These are phyloP conservation scores for Heteromurus nitidus DNA, from an alignment of 2,888 invertebrate species.

Conservation along the genomic window DNA sequence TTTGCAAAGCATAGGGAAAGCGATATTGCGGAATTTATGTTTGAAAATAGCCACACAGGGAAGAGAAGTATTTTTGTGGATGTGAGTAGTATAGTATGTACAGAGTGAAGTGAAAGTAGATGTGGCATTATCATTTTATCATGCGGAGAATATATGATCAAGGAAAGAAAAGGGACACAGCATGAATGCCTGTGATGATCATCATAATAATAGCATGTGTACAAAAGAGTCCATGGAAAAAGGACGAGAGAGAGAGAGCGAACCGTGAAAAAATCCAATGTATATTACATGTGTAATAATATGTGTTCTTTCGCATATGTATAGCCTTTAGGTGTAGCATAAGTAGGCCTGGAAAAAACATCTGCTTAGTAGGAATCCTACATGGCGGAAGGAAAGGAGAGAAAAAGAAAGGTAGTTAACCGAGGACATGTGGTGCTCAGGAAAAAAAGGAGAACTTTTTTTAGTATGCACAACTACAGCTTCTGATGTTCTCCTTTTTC, in stretches of 20 bases:
- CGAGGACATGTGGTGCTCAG: conserved; percentile 26
- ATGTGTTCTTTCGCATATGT: background rate
- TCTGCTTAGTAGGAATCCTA: conserved; percentile 38
- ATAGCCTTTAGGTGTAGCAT: background rate
- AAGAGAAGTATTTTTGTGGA: no score
- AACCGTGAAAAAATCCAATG: conserved; percentile 7
- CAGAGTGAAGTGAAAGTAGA: conserved; percentile 7
- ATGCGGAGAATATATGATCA: conserved; percentile 21
- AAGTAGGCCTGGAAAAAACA: conserved; percentile 22
- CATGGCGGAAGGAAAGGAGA: conserved; percentile 12
- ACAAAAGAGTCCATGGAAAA: conserved; percentile 8
- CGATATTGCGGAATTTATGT: conserved; percentile 6
- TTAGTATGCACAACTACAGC: background rate
- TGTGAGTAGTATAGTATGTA: no score
- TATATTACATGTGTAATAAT: background rate
- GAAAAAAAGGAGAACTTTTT: conserved; percentile 23
- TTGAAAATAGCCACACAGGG: background rate
- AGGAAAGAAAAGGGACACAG: conserved; percentile 41
- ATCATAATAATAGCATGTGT: conserved; percentile 24
- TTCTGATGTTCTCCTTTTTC: conserved; percentile 3
- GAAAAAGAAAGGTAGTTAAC: conserved; percentile 47
- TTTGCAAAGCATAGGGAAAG: no score
- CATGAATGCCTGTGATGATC: conserved; percentile 38
- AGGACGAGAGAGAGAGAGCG: background rate
- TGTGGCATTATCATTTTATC: conserved; percentile 39